Evolutionary conservation across 2,888 invertebrate species (phyloP), one percentile per base, ranked within the genome.

Genomic region (Branchellion lobata): DNA sequence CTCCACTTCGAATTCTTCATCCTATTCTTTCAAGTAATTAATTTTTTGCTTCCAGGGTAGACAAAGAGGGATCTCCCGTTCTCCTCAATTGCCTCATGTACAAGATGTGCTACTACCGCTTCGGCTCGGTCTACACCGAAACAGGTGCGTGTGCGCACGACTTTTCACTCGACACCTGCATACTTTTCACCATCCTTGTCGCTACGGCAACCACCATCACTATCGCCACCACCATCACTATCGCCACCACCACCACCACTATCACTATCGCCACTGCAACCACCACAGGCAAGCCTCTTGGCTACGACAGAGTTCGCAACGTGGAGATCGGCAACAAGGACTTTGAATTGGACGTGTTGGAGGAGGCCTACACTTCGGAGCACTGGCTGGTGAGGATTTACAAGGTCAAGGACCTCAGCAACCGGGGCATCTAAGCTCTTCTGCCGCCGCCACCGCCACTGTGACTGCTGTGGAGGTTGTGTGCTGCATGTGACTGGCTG

Each of bases 271-370:
- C n/a, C n/a, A n/a, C 8, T 27, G 24, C 33, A 1, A 21, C 27
- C 31, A 5, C 5, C 61, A 21, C 84, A 91, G 94, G 94, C 57
- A 96, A 95, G 84, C 95, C 96, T 51, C 92, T 96, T 0, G 98
- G 98, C 24, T 99, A 93, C 88, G 98, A 98, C 89, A 91, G 97
- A 84, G 97, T 98, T 0, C 91, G 97, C 79, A 93, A 94, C 84
- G 94, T 95, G n/a, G 98, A 98, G 89, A 98, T 99, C 85, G 97
- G 98, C 83, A 95, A 96, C 89, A 99, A 99, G 89, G 95, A 99
- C 88, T 96, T 98, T 89, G 95, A 96, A 88, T 89, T 99, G 82
- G 95, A 96, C 86, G 94, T 95, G n/a, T 89, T 98, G n/a, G 98
- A 99, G 88, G 98, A 99, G 89, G 98, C 98, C 0, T 98, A 97